phyloP scores from a whole-genome alignment of 30 jellyfish, hydroid and myxozoan species.

The Aurelia aurita complex sp. Pacific region DNA sequence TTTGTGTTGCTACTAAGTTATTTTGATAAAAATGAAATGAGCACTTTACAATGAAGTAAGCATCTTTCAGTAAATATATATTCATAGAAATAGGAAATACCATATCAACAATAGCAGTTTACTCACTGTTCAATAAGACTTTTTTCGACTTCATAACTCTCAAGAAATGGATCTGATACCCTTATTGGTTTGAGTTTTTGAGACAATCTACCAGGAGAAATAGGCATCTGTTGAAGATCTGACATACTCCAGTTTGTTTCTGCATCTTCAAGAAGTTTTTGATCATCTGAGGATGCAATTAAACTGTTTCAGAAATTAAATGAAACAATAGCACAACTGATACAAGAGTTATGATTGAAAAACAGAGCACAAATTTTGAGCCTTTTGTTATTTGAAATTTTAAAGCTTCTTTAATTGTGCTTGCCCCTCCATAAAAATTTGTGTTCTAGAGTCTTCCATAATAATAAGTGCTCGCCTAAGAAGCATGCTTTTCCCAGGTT shows the following conservation, averaged over 20 bases:
- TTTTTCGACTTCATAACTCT: not conserved
- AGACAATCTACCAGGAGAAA: slow-evolving; percentile 8
- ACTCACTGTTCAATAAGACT: slow-evolving; percentile 12
- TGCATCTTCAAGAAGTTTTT: slow-evolving; percentile 30
- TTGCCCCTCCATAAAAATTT: too few relatives aligned
- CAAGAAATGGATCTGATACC: slow-evolving; percentile 50
- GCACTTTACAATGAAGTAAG: not conserved
- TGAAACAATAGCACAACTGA: too few relatives aligned
- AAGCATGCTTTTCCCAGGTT: too few relatives aligned
- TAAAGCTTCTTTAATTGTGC: too few relatives aligned
- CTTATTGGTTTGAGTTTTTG: slow-evolving; percentile 53
- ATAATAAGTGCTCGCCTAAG: too few relatives aligned
- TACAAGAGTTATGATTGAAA: too few relatives aligned
- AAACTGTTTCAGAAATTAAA: too few relatives aligned
- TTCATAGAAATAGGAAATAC: not conserved
- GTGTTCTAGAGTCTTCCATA: too few relatives aligned
- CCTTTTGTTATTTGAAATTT: too few relatives aligned
- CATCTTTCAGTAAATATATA: not conserved
- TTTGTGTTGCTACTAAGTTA: too few relatives aligned
- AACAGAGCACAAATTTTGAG: too few relatives aligned
- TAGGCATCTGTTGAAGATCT: slow-evolving; percentile 13
- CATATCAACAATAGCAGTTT: not conserved
- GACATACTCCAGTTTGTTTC: not conserved
- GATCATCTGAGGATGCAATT: not conserved
- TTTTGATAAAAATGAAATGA: too few relatives aligned